phyloP scores from a whole-genome alignment of 2,113 vertebrate species.

The Crypturellus undulatus region DNA sequence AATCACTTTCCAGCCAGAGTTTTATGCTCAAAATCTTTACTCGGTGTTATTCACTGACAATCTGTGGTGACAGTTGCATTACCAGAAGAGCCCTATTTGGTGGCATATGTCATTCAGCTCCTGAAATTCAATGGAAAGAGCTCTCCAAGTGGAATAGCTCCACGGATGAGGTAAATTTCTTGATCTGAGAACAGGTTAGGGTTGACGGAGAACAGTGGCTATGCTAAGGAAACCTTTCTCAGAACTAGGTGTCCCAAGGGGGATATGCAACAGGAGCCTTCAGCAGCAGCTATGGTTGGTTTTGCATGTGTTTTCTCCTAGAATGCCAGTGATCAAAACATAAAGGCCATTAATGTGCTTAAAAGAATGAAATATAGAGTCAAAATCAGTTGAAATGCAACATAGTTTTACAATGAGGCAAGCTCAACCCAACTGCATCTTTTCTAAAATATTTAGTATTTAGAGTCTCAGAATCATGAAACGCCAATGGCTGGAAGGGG shows the following conservation, averaged over 20 bases:
- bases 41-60: accelerated
- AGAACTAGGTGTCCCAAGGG: neutral
- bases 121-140: neutral
- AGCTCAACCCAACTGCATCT: neutral
- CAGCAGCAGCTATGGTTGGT: neutral
- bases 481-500: neutral
- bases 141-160: neutral
- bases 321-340: neutral
- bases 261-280: neutral
- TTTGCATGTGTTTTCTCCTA: neutral
- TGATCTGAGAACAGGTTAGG: neutral
- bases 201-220: neutral
- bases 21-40: neutral
- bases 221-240: neutral
- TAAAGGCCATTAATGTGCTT: neutral
- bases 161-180: neutral
- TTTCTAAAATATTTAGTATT: neutral
- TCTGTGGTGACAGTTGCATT: neutral
- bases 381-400: neutral
- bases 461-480: neutral
- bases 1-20: neutral
- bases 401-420: neutral
- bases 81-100: neutral
- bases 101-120: neutral
- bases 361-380: neutral